Evolutionary conservation across 2,797 vertebrate genomes (phyloP).

Genomic region (Phoeniculus purpureus): DNA sequence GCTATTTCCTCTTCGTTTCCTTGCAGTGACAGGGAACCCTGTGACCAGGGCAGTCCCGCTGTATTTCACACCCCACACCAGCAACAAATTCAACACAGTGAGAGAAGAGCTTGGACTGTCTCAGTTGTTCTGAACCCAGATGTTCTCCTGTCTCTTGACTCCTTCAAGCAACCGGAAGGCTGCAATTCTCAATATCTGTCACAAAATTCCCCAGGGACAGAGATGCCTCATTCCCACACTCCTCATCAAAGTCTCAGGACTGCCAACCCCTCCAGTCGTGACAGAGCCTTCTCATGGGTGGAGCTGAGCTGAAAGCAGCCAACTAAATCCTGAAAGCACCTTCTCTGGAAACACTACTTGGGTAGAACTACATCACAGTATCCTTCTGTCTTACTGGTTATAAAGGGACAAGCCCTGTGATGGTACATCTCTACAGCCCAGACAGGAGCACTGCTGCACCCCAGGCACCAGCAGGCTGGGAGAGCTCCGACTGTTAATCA

Average conservation of each 20-base stretch:
- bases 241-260: background rate
- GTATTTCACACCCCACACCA: background rate
- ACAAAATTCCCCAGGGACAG: background rate
- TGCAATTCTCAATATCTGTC: background rate
- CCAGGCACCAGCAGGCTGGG: background rate
- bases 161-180: background rate
- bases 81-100: accelerated
- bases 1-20: background rate
- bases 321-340: background rate
- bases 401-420: background rate
- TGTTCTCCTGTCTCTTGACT: background rate
- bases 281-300: background rate
- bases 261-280: background rate
- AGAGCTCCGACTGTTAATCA: background rate
- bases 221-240: background rate
- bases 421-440: background rate
- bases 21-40: background rate
- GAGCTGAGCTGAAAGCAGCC: background rate
- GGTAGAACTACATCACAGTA: background rate
- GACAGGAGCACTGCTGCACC: background rate
- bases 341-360: background rate
- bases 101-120: background rate
- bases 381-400: background rate
- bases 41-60: background rate
- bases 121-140: too few relatives aligned